Base-by-base conservation (phyloP, 2,888 invertebrate genomes). In the Rhodophaea formosa region DNA sequence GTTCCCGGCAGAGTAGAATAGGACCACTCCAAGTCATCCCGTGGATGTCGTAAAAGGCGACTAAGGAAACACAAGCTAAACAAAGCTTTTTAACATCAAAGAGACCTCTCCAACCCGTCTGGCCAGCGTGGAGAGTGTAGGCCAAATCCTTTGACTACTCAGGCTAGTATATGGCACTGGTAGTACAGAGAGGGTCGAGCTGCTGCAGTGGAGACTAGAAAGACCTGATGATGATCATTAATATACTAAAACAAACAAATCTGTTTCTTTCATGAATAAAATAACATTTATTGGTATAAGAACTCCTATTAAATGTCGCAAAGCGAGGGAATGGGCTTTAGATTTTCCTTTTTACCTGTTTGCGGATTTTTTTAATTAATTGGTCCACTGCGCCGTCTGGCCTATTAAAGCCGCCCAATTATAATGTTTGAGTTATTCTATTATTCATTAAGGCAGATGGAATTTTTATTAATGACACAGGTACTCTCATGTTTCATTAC, bases 331-430 rank as follows among this genome's bases (percentile, higher is more conserved):
- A 12, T n/a, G 3, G 39, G 39, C 12, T 10, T 10, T 49, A 14
- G 14, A 8, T 32, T 8, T 15, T 49, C 49, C 30, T 49, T 49
- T 49, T 49, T 17, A 16, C 46, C 23, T 46, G 15, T 49, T 53
- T 53, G 43, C 53, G 43, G 53, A 53, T 53, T 53, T 53, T 53
- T 43, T 43, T 39, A 53, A 53, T 53, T 53, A 53, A 53, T 53
- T 53, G 43, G 43, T 42, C 29, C 53, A 53, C 43, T 43, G 42
- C 53, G 53, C 14, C n/a, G n/a, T 12, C 30, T 16, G 53, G 43
- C 53, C 43, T 53, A 53, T 43, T 23, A 42, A 23, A 15, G 43
- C 42, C 42, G 43, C 32, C 53, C 53, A 53, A 29, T 53, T 53
- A 53, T 51, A 53, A 53, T 53, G 43, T 43, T 43, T 53, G 53